Evolutionary conservation across 2,888 invertebrate genomes (phyloP).

Genomic region (Dasypogon diadema): DNA sequence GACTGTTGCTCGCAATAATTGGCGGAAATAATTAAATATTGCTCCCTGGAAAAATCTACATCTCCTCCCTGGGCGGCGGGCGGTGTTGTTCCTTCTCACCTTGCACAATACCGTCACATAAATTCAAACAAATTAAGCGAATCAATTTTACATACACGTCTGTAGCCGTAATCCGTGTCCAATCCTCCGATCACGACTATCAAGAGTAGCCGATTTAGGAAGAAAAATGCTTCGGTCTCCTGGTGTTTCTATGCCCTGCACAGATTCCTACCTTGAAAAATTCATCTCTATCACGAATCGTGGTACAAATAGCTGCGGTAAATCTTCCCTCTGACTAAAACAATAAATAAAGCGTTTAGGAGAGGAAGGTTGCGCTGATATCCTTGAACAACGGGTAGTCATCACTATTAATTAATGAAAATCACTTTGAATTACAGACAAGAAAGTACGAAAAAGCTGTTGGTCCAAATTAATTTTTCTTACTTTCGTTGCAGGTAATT

Average conservation of each 20-base stretch:
- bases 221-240: slow-evolving; percentile 27
- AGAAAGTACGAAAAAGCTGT: slow-evolving; percentile 30
- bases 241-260: not conserved
- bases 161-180: slow-evolving; percentile 38
- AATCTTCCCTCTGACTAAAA: slow-evolving; percentile 26
- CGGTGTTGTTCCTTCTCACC: not conserved
- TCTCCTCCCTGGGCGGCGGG: not conserved
- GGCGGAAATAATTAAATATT: slow-evolving; percentile 3
- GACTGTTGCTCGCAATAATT: not conserved
- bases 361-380: not conserved
- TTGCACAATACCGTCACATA: slow-evolving; percentile 22
- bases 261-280: slow-evolving; percentile 30
- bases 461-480: slow-evolving; percentile 49
- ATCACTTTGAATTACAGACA: slow-evolving; percentile 47
- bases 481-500: slow-evolving; percentile 49
- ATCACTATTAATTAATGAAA: slow-evolving; percentile 49
- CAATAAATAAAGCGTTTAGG: slow-evolving; percentile 26
- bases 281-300: slow-evolving; percentile 46
- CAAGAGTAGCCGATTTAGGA: slow-evolving; percentile 1
- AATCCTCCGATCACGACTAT: slow-evolving; percentile 42
- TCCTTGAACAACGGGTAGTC: slow-evolving; percentile 31
- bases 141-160: slow-evolving; percentile 44
- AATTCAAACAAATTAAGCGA: slow-evolving; percentile 40
- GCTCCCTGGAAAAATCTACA: not conserved
- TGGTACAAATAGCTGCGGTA: slow-evolving; percentile 48